Conservation (phyloP, 2,888 invertebrate genomes). For the Trisateles emortualis region DNA sequence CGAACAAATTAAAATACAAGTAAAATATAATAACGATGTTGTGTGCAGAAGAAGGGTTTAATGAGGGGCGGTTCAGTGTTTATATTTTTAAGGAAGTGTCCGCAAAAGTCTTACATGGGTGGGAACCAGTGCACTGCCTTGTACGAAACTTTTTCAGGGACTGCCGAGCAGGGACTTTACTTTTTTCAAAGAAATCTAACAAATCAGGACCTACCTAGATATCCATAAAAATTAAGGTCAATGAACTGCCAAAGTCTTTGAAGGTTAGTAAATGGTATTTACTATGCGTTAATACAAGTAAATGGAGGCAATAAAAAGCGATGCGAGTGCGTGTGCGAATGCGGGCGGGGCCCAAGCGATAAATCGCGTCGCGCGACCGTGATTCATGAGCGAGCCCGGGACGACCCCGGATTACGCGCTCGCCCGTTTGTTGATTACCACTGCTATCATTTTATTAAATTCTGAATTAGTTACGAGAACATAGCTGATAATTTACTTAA, state of each 20-base stretch:
- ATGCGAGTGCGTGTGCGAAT: slow-evolving; percentile 54
- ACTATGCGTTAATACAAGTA: slow-evolving; percentile 48
- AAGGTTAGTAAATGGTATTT: slow-evolving; percentile 38
- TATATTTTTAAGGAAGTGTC: no score
- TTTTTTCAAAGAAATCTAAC: no score
- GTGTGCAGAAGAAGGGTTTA: no score
- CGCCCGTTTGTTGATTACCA: slow-evolving; percentile 46
- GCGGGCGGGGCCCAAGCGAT: slow-evolving; percentile 55
- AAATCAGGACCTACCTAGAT: no score
- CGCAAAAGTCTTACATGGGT: no score
- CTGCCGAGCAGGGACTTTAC: no score
- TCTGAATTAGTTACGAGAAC: slow-evolving; percentile 19
- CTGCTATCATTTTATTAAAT: slow-evolving; percentile 41
- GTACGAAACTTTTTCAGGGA: no score
- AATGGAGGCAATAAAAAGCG: slow-evolving; percentile 57
- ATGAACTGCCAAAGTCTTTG: slow-evolving; percentile 10
- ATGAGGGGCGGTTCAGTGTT: no score
- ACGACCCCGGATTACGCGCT: slow-evolving; percentile 48
- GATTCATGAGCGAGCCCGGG: slow-evolving; percentile 52
- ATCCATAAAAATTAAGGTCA: slow-evolving; percentile 1
- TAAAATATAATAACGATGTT: no score
- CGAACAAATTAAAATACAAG: no score
- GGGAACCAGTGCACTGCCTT: no score
- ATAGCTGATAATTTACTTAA: slow-evolving; percentile 22
- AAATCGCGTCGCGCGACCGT: slow-evolving; percentile 54